phyloP scores from a whole-genome alignment of 2,888 invertebrate genomes.

The Drosophila quasianomalipes region DNA sequence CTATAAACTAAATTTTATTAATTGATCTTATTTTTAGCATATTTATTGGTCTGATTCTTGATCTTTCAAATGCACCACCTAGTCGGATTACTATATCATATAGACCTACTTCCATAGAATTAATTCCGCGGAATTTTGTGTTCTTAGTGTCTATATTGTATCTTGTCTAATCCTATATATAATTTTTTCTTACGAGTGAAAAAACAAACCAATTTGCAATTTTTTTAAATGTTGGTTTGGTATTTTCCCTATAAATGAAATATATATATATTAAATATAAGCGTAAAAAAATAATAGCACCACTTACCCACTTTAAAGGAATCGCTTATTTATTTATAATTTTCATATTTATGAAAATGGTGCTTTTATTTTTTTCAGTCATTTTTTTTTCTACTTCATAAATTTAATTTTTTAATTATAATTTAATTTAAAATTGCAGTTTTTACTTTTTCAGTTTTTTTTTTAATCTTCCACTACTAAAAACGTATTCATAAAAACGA shows the following conservation, averaged over 20 bases:
- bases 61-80: neutral
- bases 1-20: neutral
- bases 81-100: neutral
- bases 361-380: neutral
- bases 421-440: neutral
- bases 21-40: neutral
- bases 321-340: neutral
- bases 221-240: neutral
- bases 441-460: neutral
- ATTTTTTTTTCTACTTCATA: neutral
- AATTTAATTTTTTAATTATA: no score
- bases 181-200: neutral
- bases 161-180: neutral
- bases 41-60: neutral
- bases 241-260: neutral
- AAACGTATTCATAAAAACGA: neutral
- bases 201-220: neutral
- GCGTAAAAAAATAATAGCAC: neutral
- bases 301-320: neutral
- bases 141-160: neutral
- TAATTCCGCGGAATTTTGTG: no score
- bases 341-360: neutral
- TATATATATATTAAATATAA: neutral
- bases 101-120: neutral
- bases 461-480: neutral